These are phyloP conservation scores for Macquaria australasica DNA, from an alignment of 2,113 vertebrate species.

Conservation along the genomic window DNA sequence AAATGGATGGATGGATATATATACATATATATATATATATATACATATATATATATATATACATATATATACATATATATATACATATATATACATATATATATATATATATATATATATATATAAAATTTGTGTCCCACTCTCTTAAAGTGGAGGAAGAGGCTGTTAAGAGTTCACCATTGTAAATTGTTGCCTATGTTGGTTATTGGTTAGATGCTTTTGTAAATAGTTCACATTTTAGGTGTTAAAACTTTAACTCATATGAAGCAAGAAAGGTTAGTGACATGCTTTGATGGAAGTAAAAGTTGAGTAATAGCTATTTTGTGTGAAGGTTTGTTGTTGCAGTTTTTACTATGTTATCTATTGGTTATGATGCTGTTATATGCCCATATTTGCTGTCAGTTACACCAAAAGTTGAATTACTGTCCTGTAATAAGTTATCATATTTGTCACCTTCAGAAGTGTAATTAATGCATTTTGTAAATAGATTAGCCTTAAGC, in stretches of 20 bases:
- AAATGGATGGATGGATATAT: too few species aligned
- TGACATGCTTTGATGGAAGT: too few species aligned
- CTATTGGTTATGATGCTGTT: too few species aligned
- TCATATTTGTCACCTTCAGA: neutral
- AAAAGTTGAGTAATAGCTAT: neutral
- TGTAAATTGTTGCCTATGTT: neutral
- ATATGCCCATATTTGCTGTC: neutral
- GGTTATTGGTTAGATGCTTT: neutral
- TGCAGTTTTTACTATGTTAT: neutral
- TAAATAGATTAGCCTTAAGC: too few species aligned
- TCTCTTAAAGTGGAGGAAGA: neutral
- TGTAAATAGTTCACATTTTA: neutral
- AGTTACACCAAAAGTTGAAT: neutral
- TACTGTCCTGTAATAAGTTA: neutral
- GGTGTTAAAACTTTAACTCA: neutral
- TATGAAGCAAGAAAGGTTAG: too few species aligned
- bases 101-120: too few species aligned
- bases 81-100: too few species aligned
- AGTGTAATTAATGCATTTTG: neutral
- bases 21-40: too few species aligned
- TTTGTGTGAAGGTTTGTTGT: neutral
- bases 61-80: too few species aligned
- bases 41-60: too few species aligned
- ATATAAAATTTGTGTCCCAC: too few species aligned
- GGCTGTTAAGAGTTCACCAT: neutral